A percentile compares a stretch with the other conserved stretches of the same genome.
These are phyloP conservation scores for Achroia grisella DNA, from an alignment of 1,140 invertebrate species.

Conservation along the genomic window DNA sequence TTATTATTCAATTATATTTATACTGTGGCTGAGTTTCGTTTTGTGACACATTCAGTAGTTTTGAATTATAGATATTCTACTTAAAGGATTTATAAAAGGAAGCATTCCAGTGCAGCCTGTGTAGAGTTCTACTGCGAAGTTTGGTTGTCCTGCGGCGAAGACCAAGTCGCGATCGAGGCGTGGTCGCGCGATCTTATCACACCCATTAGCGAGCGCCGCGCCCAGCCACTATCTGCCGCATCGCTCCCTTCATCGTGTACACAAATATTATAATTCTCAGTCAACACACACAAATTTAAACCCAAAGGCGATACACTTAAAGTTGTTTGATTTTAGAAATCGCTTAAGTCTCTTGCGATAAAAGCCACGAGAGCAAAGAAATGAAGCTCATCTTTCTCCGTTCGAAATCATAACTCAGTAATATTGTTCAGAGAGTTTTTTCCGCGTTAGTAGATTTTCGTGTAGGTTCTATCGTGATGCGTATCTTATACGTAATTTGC, in stretches of 20 bases:
- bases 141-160: not conserved
- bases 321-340: no score
- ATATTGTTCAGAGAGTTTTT: conserved; percentile 47
- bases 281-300: conserved; percentile 10
- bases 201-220: conserved; percentile 59
- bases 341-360: not conserved
- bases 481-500: conserved; percentile 53
- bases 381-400: conserved; percentile 46
- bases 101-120: conserved; percentile 2
- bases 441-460: conserved; percentile 43
- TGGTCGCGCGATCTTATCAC: conserved; percentile 63
- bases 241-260: conserved; percentile 26
- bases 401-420: conserved; percentile 31
- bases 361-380: conserved; percentile 7
- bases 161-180: conserved; percentile 35
- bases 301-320: conserved; percentile 5
- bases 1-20: no score
- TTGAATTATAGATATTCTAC: no score
- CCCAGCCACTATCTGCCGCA: conserved; percentile 57
- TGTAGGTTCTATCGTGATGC: conserved; percentile 36
- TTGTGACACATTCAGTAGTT: no score
- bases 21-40: no score
- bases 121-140: conserved; percentile 9
- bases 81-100: no score
- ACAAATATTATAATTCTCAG: conserved; percentile 25